Conservation (phyloP, 1,140 invertebrate species). For the Gonatopus flavifemur region DNA sequence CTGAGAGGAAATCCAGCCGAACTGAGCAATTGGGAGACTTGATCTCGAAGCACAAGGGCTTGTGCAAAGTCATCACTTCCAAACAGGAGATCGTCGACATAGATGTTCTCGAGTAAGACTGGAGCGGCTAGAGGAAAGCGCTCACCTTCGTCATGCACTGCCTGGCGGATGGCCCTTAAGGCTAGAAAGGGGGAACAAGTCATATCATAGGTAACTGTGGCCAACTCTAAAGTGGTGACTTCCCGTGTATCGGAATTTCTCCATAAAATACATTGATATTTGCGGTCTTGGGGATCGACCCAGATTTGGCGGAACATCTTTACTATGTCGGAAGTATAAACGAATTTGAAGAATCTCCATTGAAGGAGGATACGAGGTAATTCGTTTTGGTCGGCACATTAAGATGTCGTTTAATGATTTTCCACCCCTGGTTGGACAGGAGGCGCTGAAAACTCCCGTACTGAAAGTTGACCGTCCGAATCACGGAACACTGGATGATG, state of each 20-base stretch:
- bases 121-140: background rate
- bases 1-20: no score
- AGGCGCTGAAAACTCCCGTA: slow-evolving; percentile 2
- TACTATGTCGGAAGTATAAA: slow-evolving; percentile 1
- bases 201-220: slow-evolving; percentile 3
- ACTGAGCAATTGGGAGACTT: no score
- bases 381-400: background rate
- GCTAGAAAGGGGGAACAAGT: background rate
- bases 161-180: background rate
- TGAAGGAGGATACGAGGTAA: background rate
- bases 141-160: background rate
- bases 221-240: background rate
- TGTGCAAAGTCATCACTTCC: background rate
- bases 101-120: background rate
- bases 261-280: slow-evolving; percentile 7
- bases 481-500: background rate
- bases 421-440: background rate
- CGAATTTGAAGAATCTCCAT: background rate
- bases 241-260: no score
- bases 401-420: background rate
- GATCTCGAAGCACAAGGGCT: no score
- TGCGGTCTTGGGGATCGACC: background rate
- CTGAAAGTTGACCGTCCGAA: background rate
- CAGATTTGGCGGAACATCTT: slow-evolving; percentile 1
- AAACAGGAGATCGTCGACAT: background rate